Base-by-base conservation (phyloP, 2,797 vertebrate species). In the Pseudochirops corinnae region DNA sequence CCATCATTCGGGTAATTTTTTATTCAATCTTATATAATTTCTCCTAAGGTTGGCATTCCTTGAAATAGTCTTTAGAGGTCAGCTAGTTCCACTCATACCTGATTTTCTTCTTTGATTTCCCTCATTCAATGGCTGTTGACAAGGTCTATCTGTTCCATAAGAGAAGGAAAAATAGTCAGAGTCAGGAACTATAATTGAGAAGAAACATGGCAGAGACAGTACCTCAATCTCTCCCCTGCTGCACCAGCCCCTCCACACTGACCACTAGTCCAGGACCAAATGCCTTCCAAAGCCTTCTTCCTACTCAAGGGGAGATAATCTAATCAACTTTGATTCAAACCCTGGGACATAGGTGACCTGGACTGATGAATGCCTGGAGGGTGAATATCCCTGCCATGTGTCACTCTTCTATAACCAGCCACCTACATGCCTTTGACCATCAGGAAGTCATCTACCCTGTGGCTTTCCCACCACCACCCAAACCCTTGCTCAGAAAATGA, bases 31-130 rank as follows among this genome's bases (percentile, higher is more conserved):
- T 39, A 55, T 53, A 50, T 52, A 28, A 55, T 56, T 92, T 93
- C 91, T 95, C 62, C 39, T 60, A 60, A 56, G 29, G 26, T 29
- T 96, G 56, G n/a, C 9, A 39, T 93, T 95, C 90, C 87, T 82
- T 74, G 33, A 95, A 96, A n/a, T 31, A 46, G 1, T 21, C 18
- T 82, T 82, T 46, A 82, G 39, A 82, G 18, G n/a, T 46, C 39
- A 46, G 2, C 9, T 82, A 82, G 74, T 46, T 82, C 74, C n/a
- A 82, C n/a, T 82, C n/a, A 39, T 46, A 39, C 18, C 1, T 46
- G n/a, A 82, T 82, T 82, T 46, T 57, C 90, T 95, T 57, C 56
- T 95, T 94, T 87, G 87, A n/a, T 33, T 74, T 24, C 90, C 91
- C 90, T 96, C 53, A 21, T 56, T 7, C 39, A 90, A 90, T 52